Evolutionary conservation across 2,797 vertebrate species (phyloP), one percentile per base, ranked within the genome.

Genomic region (Molossus alvarezi): DNA sequence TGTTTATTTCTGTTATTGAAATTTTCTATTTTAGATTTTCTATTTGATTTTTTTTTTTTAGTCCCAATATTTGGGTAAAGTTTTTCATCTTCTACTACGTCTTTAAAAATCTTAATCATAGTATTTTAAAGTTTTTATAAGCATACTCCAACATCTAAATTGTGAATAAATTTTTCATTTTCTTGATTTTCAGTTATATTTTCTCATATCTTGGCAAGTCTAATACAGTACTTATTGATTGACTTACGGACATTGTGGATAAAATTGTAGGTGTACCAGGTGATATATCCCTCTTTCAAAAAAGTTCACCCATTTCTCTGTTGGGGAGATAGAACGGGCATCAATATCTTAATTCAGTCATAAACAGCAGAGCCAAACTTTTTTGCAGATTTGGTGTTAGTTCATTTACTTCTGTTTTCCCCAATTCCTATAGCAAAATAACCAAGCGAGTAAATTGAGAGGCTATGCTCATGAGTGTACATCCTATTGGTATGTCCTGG

Each of bases 51-150:
- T n/a, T 58, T 48, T 62, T 73, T 9, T 76, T 81, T 33, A 77
- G 20, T 65, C n/a, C 3, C 9, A 60, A 18, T 41, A 71, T 72
- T 86, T 73, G 69, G 0, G 29, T 90, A 6, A 71, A 94, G 41
- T 90, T 81, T 1, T 84, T 17, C 2, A 67, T 20, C 17, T 75
- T 62, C 20, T 53, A 15, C 12, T 41, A 77, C 41, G 12, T 69
- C 20, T 57, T 89, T n/a, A 41, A 77, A 83, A 85, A 55, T 71
- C 21, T 69, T 81, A 89, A 69, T 85, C 25, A 75, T 86, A 67
- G 11, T 88, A 53, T 55, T 92, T 95, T 58, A 62, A 77, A 83
- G 13, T 17, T 17, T 79, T 76, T 73, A 55, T 69, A 65, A 86
- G n/a, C 8, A 76, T 67, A 64, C 5, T 80, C 7, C 1, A 69